phyloP scores from a whole-genome alignment of 2,797 vertebrate species.

The Falco peregrinus region DNA sequence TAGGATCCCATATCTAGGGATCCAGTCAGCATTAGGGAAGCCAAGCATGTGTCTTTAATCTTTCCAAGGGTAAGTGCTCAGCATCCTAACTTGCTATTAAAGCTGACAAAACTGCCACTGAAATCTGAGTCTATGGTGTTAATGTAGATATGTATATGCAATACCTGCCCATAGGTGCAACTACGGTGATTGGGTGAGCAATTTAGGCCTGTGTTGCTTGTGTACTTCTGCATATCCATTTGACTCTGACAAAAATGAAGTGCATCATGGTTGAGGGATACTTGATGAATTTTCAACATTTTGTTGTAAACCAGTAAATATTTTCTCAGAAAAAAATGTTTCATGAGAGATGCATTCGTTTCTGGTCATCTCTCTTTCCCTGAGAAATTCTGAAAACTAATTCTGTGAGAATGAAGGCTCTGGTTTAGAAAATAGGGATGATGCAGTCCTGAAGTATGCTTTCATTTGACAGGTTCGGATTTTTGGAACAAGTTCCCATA shows the following conservation, averaged over 20 bases:
- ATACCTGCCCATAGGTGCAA: background rate
- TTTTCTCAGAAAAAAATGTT: background rate
- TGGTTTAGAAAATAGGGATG: background rate
- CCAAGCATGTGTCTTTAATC: background rate
- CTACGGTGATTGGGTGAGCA: background rate
- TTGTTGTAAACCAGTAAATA: background rate
- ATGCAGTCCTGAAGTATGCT: background rate
- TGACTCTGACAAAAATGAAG: background rate
- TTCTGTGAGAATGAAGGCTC: background rate
- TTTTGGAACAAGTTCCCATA: background rate
- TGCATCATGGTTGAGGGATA: background rate
- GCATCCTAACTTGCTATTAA: background rate
- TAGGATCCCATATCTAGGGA: background rate
- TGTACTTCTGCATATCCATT: background rate
- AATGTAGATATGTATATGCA: background rate
- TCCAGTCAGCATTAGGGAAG: background rate
- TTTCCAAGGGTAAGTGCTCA: background rate
- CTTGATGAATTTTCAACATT: background rate
- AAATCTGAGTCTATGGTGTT: background rate
- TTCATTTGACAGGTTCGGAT: background rate
- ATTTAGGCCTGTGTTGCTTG: background rate
- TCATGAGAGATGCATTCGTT: background rate
- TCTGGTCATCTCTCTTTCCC: background rate
- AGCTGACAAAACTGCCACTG: background rate
- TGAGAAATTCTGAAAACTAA: background rate